Percentiles rank a stretch among this genome's conserved stretches.
Evolutionary conservation across 2,113 vertebrate genomes (phyloP).

Genomic region (Phrynosoma platyrhinos): DNA sequence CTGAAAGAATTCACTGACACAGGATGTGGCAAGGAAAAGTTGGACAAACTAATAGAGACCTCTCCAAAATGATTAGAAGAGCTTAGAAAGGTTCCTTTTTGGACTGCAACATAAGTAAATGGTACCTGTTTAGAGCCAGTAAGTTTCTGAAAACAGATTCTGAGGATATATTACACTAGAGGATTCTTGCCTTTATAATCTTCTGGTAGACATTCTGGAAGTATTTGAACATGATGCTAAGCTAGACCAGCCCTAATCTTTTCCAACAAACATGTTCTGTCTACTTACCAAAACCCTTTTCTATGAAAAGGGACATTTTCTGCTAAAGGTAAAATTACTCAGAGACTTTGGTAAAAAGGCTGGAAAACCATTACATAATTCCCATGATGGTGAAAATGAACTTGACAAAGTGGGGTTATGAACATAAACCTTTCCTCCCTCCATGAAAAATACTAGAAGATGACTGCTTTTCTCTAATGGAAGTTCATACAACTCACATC

Average conservation of each 20-base stretch:
- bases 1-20: neutral
- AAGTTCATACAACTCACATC: conserved; percentile 75
- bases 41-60: neutral
- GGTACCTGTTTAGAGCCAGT: neutral
- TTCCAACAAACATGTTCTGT: neutral
- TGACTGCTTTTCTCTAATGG: neutral
- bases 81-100: neutral
- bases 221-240: neutral
- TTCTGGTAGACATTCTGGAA: neutral
- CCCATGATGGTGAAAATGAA: too few relatives aligned
- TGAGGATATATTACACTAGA: neutral
- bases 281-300: neutral
- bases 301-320: neutral
- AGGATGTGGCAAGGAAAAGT: neutral
- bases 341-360: neutral
- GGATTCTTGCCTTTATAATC: neutral
- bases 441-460: neutral
- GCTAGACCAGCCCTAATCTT: neutral
- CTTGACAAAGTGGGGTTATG: neutral
- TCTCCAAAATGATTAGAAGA: neutral
- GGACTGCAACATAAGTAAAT: neutral
- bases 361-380: neutral
- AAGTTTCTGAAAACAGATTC: neutral
- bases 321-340: neutral
- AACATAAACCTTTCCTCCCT: too few relatives aligned